Base-by-base conservation (phyloP, 2,888 invertebrate species). In the Physocephala rufipes region DNA sequence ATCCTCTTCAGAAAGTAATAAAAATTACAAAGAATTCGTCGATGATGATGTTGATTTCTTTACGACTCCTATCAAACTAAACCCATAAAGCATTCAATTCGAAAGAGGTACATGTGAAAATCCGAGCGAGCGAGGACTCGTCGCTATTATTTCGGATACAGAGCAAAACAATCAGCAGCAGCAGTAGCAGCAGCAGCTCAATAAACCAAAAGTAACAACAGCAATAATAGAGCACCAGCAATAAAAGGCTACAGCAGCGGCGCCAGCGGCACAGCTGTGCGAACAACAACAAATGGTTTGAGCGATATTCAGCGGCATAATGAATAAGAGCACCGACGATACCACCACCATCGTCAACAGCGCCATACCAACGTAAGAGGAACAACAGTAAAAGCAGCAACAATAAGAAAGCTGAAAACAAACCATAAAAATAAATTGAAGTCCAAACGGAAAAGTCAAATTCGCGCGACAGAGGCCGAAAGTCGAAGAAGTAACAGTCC, bases 21-120 rank as follows among this genome's bases (percentile, higher is more conserved):
- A 70, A 36, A 70, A 67, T 63, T 62, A 62, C 62, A 68, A 62
- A 49, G 61, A 49, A 68, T 73, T 76, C 73, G 71, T 67, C 74
- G 75, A n/a, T n/a, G n/a, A 78, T 80, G 86, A 86, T 86, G 86
- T 87, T 86, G 86, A 87, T 86, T 86, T 86, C 87, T 87, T 86
- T 86, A 86, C 86, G 86, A 87, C 87, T 86, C 85, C 85, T 86
- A 86, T 86, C 85, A 84, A 87, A 86, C 87, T 86, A 86, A 86
- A 86, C 84, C 86, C 86, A 86, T 86, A 86, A 86, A 86, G 85
- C 85, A 86, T 85, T 85, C 86, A 85, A 86, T 86, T 85, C 86
- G 82, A 80, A 81, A 82, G 85, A 84, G 84, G 85, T 86, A 85
- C 86, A 86, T 85, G 85, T 85, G 85, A 85, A 86, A 85, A 85